phyloP scores from a whole-genome alignment of 2,113 vertebrate genomes.

The Corvus hawaiiensis region DNA sequence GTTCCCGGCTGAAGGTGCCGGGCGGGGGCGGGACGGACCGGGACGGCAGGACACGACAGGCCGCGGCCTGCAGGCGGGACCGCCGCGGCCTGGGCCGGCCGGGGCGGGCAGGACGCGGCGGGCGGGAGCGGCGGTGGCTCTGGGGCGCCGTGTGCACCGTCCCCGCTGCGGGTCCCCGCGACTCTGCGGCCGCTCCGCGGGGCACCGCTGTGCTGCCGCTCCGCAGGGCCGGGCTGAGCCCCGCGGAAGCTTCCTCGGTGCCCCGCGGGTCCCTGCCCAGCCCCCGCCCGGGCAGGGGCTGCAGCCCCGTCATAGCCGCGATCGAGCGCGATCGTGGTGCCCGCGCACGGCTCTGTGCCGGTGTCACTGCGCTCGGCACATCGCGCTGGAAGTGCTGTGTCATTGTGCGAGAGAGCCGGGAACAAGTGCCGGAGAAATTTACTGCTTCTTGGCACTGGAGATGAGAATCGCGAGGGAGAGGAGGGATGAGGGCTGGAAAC shows the following conservation, averaged over 20 bases:
- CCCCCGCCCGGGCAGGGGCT: neutral
- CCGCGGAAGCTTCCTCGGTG: neutral
- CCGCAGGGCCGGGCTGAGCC: neutral
- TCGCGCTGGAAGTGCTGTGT: neutral
- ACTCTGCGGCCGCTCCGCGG: neutral
- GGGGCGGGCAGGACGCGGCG: neutral
- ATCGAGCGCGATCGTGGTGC: accelerated
- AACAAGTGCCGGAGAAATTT: accelerated
- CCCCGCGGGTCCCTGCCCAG: neutral
- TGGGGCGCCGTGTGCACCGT: too few relatives aligned
- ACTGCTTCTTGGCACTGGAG: accelerated
- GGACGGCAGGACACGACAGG: neutral
- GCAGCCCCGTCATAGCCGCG: neutral
- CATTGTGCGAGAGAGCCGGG: neutral
- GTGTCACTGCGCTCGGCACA: neutral
- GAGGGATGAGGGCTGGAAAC: neutral
- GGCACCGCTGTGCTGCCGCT: neutral
- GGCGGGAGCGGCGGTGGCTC: neutral
- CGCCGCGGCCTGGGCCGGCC: neutral
- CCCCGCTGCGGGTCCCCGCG: accelerated
- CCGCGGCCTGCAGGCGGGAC: neutral
- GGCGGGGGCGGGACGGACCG: neutral
- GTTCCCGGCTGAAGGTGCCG: too few relatives aligned
- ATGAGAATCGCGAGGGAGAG: neutral
- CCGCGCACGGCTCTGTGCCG: neutral